phyloP scores from a whole-genome alignment of 2,113 vertebrate genomes.

The Archocentrus centrarchus region DNA sequence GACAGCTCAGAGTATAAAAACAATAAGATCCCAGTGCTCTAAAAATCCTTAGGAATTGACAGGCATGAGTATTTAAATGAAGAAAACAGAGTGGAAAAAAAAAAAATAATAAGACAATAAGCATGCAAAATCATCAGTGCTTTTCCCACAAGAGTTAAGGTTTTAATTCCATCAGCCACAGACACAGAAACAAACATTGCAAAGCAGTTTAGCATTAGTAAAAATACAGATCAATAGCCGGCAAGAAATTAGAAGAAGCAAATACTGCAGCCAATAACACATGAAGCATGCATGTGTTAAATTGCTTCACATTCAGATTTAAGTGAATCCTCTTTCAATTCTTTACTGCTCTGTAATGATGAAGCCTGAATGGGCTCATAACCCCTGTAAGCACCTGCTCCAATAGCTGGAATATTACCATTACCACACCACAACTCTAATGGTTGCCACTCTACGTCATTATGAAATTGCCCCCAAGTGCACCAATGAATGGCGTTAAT shows the following conservation, averaged over 20 bases:
- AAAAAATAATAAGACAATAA: conserved; percentile 13
- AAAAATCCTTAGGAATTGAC: conserved; percentile 16
- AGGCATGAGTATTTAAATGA: conserved; percentile 4
- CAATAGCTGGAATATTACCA: conserved; percentile 75
- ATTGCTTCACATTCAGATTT: conserved; percentile 53
- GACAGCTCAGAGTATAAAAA: conserved; percentile 29
- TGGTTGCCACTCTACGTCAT: conserved; percentile 63
- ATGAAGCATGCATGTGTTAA: conserved; percentile 65
- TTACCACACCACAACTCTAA: conserved; percentile 69
- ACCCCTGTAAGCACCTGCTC: conserved; percentile 75
- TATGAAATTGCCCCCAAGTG: conserved; percentile 57
- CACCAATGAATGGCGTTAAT: conserved; percentile 63
- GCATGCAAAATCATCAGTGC: not conserved
- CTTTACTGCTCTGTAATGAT: conserved; percentile 67
- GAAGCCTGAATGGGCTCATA: conserved; percentile 75
- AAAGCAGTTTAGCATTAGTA: not conserved
- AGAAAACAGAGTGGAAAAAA: not conserved
- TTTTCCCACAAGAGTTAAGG: conserved; percentile 6
- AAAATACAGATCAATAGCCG: conserved; percentile 14
- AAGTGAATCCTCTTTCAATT: conserved; percentile 57
- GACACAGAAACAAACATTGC: conserved; percentile 10
- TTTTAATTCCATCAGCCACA: conserved; percentile 21
- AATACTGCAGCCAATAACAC: conserved; percentile 26
- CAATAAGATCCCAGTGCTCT: conserved; percentile 28
- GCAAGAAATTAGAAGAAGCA: conserved; percentile 16